Evolutionary conservation across 2,113 vertebrate species (phyloP).

Genomic region (Podilymbus podiceps): DNA sequence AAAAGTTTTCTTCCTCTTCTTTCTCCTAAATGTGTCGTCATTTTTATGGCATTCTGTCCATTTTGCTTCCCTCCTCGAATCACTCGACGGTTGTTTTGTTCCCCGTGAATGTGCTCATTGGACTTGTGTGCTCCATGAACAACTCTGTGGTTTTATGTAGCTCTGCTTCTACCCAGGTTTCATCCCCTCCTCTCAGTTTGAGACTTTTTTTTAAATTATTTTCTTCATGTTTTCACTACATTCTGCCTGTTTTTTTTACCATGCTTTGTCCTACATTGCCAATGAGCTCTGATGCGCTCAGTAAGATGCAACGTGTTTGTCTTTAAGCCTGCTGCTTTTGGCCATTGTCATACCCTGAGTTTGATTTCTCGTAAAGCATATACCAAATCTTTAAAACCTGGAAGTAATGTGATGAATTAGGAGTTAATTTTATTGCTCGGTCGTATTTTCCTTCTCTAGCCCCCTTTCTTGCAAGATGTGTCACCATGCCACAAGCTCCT

Average conservation of each 20-base stretch:
- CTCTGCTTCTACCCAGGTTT: not conserved
- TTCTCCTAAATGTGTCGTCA: not conserved
- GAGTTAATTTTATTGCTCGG: not conserved
- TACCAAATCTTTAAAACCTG: not conserved
- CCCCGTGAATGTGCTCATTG: accelerated
- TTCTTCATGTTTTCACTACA: not conserved
- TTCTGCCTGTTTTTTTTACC: not conserved
- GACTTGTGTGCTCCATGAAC: not conserved
- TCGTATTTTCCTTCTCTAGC: not conserved
- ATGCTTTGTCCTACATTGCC: not conserved
- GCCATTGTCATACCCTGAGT: not conserved
- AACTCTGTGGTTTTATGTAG: not conserved
- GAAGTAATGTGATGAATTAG: not conserved
- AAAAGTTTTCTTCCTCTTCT: not conserved
- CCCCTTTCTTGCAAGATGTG: not conserved
- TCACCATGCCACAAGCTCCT: not conserved
- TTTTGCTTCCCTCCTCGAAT: not conserved
- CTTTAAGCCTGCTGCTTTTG: not conserved
- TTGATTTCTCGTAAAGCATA: not conserved
- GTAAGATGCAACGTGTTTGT: not conserved
- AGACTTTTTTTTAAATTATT: not conserved
- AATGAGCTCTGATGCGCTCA: not conserved
- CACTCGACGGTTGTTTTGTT: not conserved
- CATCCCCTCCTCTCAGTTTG: not conserved
- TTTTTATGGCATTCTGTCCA: not conserved